Evolutionary conservation across 2,888 invertebrate genomes (phyloP).

Genomic region (Lapara coniferarum): DNA sequence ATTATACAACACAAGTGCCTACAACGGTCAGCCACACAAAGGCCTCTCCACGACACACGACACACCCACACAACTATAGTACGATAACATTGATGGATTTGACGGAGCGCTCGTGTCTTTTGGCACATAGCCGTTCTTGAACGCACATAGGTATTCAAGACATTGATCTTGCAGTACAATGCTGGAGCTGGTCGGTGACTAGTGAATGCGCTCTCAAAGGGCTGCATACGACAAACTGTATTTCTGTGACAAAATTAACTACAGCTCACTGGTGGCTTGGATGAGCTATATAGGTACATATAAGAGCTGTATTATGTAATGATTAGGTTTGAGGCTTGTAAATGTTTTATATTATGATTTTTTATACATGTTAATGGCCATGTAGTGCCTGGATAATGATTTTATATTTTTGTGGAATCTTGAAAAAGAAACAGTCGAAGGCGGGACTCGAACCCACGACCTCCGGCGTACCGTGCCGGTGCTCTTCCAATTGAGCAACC

Average conservation of each 20-base stretch:
- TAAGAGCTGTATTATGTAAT: not conserved
- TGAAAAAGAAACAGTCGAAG: too few species aligned
- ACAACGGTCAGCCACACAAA: slow-evolving; percentile 69
- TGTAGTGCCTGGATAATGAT: too few species aligned
- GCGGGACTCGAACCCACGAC: too few species aligned
- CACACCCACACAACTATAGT: slow-evolving; percentile 26
- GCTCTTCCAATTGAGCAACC: too few species aligned
- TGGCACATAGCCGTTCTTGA: slow-evolving; percentile 59
- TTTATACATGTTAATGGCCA: too few species aligned
- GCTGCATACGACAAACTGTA: slow-evolving; percentile 61
- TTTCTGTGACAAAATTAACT: slow-evolving; percentile 62
- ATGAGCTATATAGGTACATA: not conserved
- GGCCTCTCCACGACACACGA: slow-evolving; percentile 40
- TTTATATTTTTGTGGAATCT: too few species aligned
- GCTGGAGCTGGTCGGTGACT: slow-evolving; percentile 66
- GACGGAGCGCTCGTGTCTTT: slow-evolving; percentile 44
- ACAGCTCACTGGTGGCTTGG: slow-evolving; percentile 38
- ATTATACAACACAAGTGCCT: slow-evolving; percentile 73
- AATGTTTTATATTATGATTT: too few species aligned
- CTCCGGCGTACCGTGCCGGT: too few species aligned
- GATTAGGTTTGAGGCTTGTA: too few species aligned
- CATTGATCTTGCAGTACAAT: slow-evolving; percentile 72
- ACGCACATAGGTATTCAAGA: slow-evolving; percentile 62
- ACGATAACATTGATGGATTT: slow-evolving; percentile 53
- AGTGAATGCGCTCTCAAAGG: slow-evolving; percentile 65